Evolutionary conservation across 1,140 invertebrate genomes (phyloP), one percentile per base, ranked within the genome.

Genomic region (Philopotamus ludificatus): DNA sequence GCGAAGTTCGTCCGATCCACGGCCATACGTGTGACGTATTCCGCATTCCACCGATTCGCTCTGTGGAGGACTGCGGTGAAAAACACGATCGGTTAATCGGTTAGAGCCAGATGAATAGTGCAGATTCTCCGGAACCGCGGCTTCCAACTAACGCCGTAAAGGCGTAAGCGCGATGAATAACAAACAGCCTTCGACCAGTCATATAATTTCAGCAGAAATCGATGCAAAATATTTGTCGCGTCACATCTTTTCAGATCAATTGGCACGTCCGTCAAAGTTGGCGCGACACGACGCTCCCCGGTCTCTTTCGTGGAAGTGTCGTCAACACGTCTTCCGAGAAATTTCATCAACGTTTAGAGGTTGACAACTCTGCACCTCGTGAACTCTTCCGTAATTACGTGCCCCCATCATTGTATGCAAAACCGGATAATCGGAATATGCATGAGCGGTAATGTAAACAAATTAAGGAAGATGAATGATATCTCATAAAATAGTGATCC

Each of bases 381-480:
- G 28, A 34, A 34, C 28, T 12, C 28, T 34, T 4, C 12, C 28
- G 4, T 22, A n/a, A 54, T 54, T 54, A 15, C 18, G 25, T 22
- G 25, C 12, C 23, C 51, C 9, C 34, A 15, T 26, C 51, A 26
- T 54, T 54, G 23, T 54, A 23, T 26, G 51, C 51, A 26, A 54
- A 54, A 20, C 44, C 10, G 44, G 15, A 12, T 47, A 20, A 34
- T 34, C 28, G 28, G 28, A 34, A 34, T 34, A 34, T 34, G 12
- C 28, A 34, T 34, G 28, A 34, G 12, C 28, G 28, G 4, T 34
- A 47, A 47, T 47, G 44, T 47, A 47, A 47, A 47, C 44, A 47
- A 47, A 47, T 47, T 20, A 20, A 47, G 10, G 28, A 34, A 34
- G 28, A 34, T 47, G 44, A 15, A 47, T 47, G 44, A 47, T 16